phyloP scores from a whole-genome alignment of 2,888 invertebrate species.

The Chrysomela aeneicollis region DNA sequence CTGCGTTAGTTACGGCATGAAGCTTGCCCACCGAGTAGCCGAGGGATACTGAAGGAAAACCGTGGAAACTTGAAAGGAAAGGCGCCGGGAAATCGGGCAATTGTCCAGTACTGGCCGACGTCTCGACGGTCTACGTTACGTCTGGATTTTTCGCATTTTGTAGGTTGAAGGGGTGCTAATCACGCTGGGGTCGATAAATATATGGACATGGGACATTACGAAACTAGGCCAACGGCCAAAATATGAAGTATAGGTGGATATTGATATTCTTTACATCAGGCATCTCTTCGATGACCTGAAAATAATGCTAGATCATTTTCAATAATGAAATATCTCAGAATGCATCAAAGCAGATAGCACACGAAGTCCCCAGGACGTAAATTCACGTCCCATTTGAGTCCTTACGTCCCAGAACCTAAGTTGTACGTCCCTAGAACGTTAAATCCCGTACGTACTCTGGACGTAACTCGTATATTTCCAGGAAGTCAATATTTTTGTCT shows the following conservation, averaged over 20 bases:
- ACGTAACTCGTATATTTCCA: too few relatives aligned
- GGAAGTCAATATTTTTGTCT: too few relatives aligned
- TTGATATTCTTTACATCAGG: too few relatives aligned
- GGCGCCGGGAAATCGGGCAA: not conserved
- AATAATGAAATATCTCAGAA: too few relatives aligned
- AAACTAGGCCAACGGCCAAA: not conserved
- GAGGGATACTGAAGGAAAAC: slow-evolving; percentile 26
- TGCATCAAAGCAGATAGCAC: too few relatives aligned
- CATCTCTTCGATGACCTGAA: too few relatives aligned
- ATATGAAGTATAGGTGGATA: not conserved
- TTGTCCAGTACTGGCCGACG: not conserved
- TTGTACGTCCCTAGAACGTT: too few relatives aligned
- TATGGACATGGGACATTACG: not conserved
- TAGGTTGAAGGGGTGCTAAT: not conserved
- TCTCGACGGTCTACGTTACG: not conserved
- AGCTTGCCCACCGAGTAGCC: slow-evolving; percentile 18
- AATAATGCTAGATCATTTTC: too few relatives aligned
- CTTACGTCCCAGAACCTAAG: too few relatives aligned
- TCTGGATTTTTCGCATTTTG: not conserved
- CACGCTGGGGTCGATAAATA: not conserved
- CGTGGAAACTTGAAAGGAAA: not conserved
- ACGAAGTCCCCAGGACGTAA: too few relatives aligned
- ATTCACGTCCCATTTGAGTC: too few relatives aligned
- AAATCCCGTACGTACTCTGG: too few relatives aligned
- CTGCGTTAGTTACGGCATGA: not conserved